Evolutionary conservation across 2,888 invertebrate genomes (phyloP), one percentile per base, ranked within the genome.

Genomic region (Cheilosia pagana): DNA sequence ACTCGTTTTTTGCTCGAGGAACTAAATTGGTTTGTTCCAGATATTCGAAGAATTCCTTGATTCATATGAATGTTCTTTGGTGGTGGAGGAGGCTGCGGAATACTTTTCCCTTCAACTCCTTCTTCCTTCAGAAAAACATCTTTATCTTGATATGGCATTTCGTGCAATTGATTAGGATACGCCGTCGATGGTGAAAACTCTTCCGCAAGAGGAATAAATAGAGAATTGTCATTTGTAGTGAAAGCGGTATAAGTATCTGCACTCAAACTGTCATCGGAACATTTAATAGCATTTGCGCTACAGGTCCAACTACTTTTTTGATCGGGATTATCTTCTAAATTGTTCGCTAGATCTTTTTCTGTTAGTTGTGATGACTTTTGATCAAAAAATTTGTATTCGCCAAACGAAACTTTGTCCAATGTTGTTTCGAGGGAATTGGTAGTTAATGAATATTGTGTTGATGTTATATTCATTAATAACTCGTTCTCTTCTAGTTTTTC

Each of bases 1-100:
- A 97, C 97, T 92, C 97, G 94, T 92, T 97, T 97, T 92, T 97
- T 97, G 93, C 95, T 95, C 87, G 95, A 95, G 75, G 95, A 95
- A 8, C 96, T 95, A 0, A 96, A 95, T 68, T 89, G 87, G 62
- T 89, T 88, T 55, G 93, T 92, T 4, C 92, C 92, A 74, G 93
- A 92, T 87, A 95, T 93, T 81, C 95, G 91, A 48, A 95, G 91
- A 60, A 95, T 95, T 3, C 95, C 95, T 39, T 91, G 91, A 77
- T 88, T 93, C 89, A 86, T 92, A 87, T 88, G 91, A 89, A 87
- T 92, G 87, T 86, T 90, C 81, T 90, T 89, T 89, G 93, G 87
- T 89, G 94, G 89, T 90, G 94, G 89, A 4, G 95, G 94, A 28
- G 94, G 94, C 86, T 95, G 95, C 8, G 94, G 95, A 74, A 93